Conservation (phyloP, 64 coral and sea anemone genomes). For the Pocillopora verrucosa region DNA sequence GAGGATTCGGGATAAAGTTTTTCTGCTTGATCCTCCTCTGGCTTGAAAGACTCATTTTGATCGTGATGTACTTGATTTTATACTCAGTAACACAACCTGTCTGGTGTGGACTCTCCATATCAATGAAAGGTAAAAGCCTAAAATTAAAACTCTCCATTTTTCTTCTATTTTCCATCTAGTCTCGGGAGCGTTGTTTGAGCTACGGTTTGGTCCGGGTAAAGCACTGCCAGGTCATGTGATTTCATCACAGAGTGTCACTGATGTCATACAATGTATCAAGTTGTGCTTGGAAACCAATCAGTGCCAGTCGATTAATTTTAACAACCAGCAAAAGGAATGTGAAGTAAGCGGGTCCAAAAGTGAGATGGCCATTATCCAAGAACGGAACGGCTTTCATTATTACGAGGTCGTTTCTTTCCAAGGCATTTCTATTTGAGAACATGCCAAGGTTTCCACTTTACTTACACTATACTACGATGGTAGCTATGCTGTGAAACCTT, state of each 20-base stretch:
- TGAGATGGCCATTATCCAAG: not conserved
- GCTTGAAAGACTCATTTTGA: no score
- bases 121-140: no score
- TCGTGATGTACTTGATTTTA: no score
- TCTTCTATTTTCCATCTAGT: not conserved
- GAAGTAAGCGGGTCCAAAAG: conserved; percentile 2
- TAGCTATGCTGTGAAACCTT: no score
- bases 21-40: no score
- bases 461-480: no score
- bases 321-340: not conserved
- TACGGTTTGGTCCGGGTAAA: not conserved
- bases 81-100: no score
- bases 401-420: not conserved
- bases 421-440: not conserved
- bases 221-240: not conserved
- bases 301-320: conserved; percentile 17
- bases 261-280: conserved; percentile 2
- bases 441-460: not conserved
- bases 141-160: not conserved
- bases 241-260: not conserved
- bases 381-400: not conserved
- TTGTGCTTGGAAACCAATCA: conserved; percentile 7
- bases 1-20: no score
- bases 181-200: not conserved
- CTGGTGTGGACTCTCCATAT: no score